These are phyloP conservation scores for Glossosoma conforme DNA, from an alignment of 1,140 invertebrate genomes.

Conservation along the genomic window DNA sequence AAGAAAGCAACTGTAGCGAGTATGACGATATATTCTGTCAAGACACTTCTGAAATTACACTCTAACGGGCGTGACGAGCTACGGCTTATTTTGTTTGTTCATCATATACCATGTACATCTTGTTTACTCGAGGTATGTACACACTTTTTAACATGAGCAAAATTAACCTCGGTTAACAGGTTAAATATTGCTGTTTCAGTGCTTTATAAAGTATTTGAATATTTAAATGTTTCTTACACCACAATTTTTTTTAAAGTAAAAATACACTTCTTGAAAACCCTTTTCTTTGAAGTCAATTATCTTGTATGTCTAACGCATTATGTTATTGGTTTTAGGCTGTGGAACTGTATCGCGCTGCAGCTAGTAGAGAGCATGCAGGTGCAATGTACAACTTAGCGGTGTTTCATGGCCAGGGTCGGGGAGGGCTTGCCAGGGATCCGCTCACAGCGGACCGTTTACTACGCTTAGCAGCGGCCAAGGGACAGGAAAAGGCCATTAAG, in stretches of 20 bases:
- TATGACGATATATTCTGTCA: too few species aligned
- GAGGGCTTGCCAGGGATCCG: slow-evolving; percentile 46
- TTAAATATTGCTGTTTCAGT: too few species aligned
- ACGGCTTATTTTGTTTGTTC: too few species aligned
- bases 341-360: slow-evolving; percentile 54
- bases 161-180: too few species aligned
- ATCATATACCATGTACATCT: too few species aligned
- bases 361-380: slow-evolving; percentile 52
- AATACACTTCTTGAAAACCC: neutral
- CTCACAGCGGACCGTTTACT: slow-evolving; percentile 49
- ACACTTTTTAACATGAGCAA: too few species aligned
- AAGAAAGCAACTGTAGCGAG: too few species aligned
- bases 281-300: slow-evolving; percentile 3
- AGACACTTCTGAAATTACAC: too few species aligned
- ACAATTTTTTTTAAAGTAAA: neutral
- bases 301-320: neutral
- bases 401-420: slow-evolving; percentile 58
- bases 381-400: slow-evolving; percentile 61
- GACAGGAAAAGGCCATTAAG: slow-evolving; percentile 48
- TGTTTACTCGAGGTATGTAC: too few species aligned
- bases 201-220: neutral
- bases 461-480: slow-evolving; percentile 52
- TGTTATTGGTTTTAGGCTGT: slow-evolving; percentile 54
- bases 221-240: neutral
- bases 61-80: too few species aligned